phyloP scores from a whole-genome alignment of 2,888 invertebrate genomes.

The Amiota mariae region DNA sequence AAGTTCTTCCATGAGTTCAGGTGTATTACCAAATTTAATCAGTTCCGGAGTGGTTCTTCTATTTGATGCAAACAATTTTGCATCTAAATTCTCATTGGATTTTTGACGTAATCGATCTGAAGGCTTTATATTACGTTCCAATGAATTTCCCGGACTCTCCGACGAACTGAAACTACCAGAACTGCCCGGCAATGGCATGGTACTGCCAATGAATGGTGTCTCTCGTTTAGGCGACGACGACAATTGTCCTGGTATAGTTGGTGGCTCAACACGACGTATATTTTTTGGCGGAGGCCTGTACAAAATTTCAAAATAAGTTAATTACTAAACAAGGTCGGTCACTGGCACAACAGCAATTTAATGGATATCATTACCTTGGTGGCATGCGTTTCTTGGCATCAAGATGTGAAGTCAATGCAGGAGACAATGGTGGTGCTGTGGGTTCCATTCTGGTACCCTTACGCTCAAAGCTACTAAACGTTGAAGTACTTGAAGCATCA shows the following conservation, averaged over 20 bases:
- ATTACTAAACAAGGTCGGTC: neutral
- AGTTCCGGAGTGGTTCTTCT: constrained; percentile 73
- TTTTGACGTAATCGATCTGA: constrained; percentile 74
- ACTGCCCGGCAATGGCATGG: constrained; percentile 63
- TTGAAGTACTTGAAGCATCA: constrained; percentile 46
- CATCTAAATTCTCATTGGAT: constrained; percentile 72
- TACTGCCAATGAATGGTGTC: constrained; percentile 60
- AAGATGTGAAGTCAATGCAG: constrained; percentile 69
- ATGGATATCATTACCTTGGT: constrained; percentile 75
- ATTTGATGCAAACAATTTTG: constrained; percentile 69
- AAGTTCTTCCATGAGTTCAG: constrained; percentile 72
- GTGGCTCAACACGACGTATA: constrained; percentile 78
- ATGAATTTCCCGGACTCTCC: constrained; percentile 71
- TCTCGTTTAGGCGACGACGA: constrained; percentile 72
- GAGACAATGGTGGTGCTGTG: constrained; percentile 71
- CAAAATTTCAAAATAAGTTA: constrained; percentile 15
- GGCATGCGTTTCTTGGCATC: constrained; percentile 80
- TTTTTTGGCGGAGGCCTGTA: constrained; percentile 79
- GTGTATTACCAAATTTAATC: constrained; percentile 66
- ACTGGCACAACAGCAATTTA: too few relatives aligned
- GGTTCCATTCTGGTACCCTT: constrained; percentile 52
- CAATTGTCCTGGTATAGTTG: constrained; percentile 72
- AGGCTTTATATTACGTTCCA: constrained; percentile 73
- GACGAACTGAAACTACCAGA: constrained; percentile 61
- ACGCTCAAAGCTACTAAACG: constrained; percentile 69